Evolutionary conservation across 2,113 vertebrate species (phyloP).

Genomic region (Ageneiosus marmoratus): DNA sequence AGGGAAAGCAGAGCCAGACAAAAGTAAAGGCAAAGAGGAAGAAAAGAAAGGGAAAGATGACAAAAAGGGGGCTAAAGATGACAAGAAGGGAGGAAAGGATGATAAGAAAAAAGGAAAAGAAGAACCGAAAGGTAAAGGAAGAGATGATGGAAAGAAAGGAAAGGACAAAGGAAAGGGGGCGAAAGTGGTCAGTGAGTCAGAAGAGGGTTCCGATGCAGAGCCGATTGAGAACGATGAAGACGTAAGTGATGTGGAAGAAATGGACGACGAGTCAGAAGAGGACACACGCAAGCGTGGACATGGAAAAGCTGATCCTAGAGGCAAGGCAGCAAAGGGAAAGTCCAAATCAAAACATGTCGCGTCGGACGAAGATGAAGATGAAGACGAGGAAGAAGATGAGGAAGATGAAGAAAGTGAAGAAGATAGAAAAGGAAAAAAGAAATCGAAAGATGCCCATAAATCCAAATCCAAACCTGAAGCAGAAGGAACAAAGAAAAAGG

Average conservation of each 20-base stretch:
- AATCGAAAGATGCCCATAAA: slow-evolving; percentile 67
- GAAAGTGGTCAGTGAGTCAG: slow-evolving; percentile 72
- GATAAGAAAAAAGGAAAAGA: slow-evolving; percentile 70
- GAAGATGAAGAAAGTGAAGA: slow-evolving; percentile 65
- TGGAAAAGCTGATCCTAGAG: slow-evolving; percentile 61
- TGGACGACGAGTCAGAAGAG: slow-evolving; percentile 71
- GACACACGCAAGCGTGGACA: slow-evolving; percentile 68
- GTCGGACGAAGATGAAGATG: slow-evolving; percentile 56
- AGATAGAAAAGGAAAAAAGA: slow-evolving; percentile 65
- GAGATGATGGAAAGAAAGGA: slow-evolving; percentile 74
- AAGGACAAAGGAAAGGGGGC: slow-evolving; percentile 79
- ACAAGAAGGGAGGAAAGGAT: slow-evolving; percentile 71
- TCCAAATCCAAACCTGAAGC: slow-evolving; percentile 65
- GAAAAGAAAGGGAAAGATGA: slow-evolving; percentile 50
- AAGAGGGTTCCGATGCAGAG: slow-evolving; percentile 71
- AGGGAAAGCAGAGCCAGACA: slow-evolving; percentile 60
- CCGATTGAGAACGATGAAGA: slow-evolving; percentile 73
- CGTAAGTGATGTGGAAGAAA: slow-evolving; percentile 68
- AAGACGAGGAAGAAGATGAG: slow-evolving; percentile 65
- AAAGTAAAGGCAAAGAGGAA: slow-evolving; percentile 61
- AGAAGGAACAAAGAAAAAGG: slow-evolving; percentile 72
- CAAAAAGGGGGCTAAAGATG: slow-evolving; percentile 59
- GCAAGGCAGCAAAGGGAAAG: slow-evolving; percentile 66
- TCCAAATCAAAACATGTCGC: slow-evolving; percentile 67
- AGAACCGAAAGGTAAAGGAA: slow-evolving; percentile 67